These are phyloP conservation scores for Solen grandis DNA, from an alignment of 1,140 invertebrate genomes.

Conservation along the genomic window DNA sequence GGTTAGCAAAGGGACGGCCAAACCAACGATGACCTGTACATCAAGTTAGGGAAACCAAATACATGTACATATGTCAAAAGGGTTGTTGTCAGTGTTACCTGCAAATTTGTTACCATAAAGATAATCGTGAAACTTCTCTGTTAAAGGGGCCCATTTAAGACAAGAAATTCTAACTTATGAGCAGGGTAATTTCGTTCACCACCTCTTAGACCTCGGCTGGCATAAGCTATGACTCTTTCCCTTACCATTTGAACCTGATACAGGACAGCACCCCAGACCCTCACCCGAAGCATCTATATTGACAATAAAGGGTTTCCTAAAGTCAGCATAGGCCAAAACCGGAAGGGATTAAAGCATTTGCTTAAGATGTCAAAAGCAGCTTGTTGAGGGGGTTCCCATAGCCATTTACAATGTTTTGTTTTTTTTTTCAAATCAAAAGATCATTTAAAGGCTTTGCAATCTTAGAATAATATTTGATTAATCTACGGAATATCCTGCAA, in stretches of 20 bases:
- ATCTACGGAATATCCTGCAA: too few relatives aligned
- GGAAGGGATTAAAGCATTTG: too few relatives aligned
- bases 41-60: conserved; percentile 22
- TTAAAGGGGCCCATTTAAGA: conserved; percentile 31
- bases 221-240: conserved; percentile 7
- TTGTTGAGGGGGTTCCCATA: too few relatives aligned
- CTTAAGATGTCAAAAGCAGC: too few relatives aligned
- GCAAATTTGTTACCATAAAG: neutral
- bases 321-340: too few relatives aligned
- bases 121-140: conserved; percentile 41
- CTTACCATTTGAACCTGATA: conserved; percentile 59
- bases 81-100: conserved; percentile 13
- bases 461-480: too few relatives aligned
- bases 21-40: conserved; percentile 35
- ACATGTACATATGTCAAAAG: conserved; percentile 41
- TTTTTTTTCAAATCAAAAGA: neutral
- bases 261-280: conserved; percentile 69
- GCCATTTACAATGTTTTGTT: too few relatives aligned
- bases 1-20: conserved; percentile 8
- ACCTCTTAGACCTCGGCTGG: neutral
- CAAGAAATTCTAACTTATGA: conserved; percentile 46
- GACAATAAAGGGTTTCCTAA: conserved; percentile 52
- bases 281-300: conserved; percentile 58
- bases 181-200: conserved; percentile 34
- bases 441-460: neutral